A percentile compares a stretch with the other conserved stretches of the same genome.
phyloP scores from a whole-genome alignment of 2,113 vertebrate species.

The human (Homo sapiens) region DNA sequence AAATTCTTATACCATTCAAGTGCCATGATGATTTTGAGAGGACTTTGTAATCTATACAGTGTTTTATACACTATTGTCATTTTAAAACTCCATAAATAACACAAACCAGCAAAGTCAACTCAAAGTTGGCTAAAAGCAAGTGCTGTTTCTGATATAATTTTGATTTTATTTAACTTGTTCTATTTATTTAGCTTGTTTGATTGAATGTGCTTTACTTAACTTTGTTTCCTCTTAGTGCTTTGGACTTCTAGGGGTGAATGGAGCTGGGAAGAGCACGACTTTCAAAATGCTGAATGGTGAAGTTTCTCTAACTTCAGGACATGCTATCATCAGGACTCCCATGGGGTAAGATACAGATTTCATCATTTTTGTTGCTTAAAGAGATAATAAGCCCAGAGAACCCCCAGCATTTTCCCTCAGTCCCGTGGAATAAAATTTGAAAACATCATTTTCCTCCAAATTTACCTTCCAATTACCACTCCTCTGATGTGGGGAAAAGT shows the following conservation, averaged over 20 bases:
- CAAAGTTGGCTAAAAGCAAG: too few species aligned
- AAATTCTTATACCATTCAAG: neutral
- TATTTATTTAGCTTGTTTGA: too few species aligned
- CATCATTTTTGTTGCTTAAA: neutral
- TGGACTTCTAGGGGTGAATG: constrained; percentile 93
- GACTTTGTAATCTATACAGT: neutral
- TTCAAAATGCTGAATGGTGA: constrained; percentile 95
- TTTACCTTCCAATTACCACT: neutral
- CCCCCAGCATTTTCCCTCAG: accelerated
- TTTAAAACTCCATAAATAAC: neutral
- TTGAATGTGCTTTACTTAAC: neutral
- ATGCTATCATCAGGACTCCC: constrained; percentile 75
- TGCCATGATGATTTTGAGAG: neutral
- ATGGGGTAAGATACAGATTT: constrained; percentile 76
- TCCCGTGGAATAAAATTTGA: neutral
- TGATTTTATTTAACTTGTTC: neutral
- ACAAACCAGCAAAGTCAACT: neutral
- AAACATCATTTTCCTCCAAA: constrained; percentile 17
- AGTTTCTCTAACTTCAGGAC: constrained; percentile 77
- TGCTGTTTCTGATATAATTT: neutral
- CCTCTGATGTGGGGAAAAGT: neutral
- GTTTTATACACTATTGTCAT: neutral
- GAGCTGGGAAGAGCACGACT: constrained; percentile 94
- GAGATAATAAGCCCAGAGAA: neutral
- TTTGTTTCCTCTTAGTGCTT: constrained; percentile 87